Evolutionary conservation across 2,888 invertebrate genomes (phyloP), one percentile per base, ranked within the genome.

Genomic region (Macaria notata): DNA sequence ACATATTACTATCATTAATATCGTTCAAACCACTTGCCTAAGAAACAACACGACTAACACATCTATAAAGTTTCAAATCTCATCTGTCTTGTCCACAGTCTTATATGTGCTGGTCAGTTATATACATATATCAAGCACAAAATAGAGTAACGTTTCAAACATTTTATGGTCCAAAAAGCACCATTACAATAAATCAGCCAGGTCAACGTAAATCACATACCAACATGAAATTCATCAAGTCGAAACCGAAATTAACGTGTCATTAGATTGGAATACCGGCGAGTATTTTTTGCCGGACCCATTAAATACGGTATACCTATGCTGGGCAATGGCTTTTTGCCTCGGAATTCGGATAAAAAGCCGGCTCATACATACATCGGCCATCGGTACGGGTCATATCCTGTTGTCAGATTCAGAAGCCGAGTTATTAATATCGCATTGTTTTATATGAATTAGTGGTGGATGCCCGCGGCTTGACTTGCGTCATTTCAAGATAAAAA

Each of bases 281-380:
- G 75, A 71, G 63, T 61, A 74, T 82, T 89, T 90, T 90, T 89
- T 87, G 84, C 82, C 72, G 67, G 56, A 65, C 71, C 61, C 71
- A 77, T 78, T 69, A 80, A 81, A 81, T 77, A 84, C 83, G 77
- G 78, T 78, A 80, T 81, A 59, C 29, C n/a, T 75, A 73, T 75
- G 70, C 74, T 77, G 80, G 79, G 80, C 82, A 81, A 78, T 81
- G 76, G 81, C 81, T 88, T 88, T 87, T 86, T 81, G 83, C 77
- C 75, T 73, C 64, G 86, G 90, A 89, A 90, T 91, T 80, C 85
- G 81, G 74, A 78, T 80, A 91, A 90, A 91, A 90, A 90, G 71
- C 71, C 71, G 69, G 61, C 68, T 2, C 33, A 36, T 65, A 70
- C 76, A 64, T 70, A 77, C 77, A 75, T 76, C 78, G 33, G 33